A percentile compares a stretch with the other conserved stretches of the same genome.
phyloP scores from a whole-genome alignment of 1,140 invertebrate genomes.

The Papilio aristodemus region DNA sequence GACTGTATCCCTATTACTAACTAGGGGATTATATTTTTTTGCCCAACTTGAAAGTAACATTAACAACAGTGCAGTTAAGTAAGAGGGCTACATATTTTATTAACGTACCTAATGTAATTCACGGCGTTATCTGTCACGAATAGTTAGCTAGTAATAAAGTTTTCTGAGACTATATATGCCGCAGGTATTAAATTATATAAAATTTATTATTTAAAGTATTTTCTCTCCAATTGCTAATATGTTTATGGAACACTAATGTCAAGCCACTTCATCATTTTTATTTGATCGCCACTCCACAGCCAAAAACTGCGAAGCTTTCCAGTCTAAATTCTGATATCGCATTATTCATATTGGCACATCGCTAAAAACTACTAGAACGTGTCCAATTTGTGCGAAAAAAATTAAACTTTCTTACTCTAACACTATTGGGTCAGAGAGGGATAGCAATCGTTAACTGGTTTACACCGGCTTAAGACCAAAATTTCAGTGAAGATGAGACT shows the following conservation, averaged over 20 bases:
- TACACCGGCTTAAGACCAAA: too few species aligned
- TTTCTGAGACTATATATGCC: neutral
- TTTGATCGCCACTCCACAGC: neutral
- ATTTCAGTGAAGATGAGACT: too few species aligned
- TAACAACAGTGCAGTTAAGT: too few species aligned
- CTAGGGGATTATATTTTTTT: too few species aligned
- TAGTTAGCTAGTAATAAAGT: neutral
- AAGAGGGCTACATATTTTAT: too few species aligned
- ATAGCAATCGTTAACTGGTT: neutral
- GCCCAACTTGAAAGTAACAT: too few species aligned
- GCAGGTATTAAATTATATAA: neutral
- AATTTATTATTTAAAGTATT: too few species aligned
- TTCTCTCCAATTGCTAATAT: neutral
- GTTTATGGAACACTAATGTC: conserved; percentile 7
- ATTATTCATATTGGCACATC: conserved; percentile 3
- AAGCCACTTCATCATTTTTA: conserved; percentile 14
- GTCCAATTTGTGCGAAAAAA: neutral
- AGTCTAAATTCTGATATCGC: conserved; percentile 13
- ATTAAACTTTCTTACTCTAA: neutral
- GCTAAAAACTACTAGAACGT: neutral
- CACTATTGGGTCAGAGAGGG: neutral
- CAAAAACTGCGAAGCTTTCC: neutral
- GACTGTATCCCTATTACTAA: too few species aligned
- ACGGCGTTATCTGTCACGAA: neutral
- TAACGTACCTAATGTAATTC: too few species aligned